Percentiles rank a stretch among this genome's conserved stretches.
Evolutionary conservation across 2,113 vertebrate genomes (phyloP).

Genomic region (Puntigrus tetrazona): DNA sequence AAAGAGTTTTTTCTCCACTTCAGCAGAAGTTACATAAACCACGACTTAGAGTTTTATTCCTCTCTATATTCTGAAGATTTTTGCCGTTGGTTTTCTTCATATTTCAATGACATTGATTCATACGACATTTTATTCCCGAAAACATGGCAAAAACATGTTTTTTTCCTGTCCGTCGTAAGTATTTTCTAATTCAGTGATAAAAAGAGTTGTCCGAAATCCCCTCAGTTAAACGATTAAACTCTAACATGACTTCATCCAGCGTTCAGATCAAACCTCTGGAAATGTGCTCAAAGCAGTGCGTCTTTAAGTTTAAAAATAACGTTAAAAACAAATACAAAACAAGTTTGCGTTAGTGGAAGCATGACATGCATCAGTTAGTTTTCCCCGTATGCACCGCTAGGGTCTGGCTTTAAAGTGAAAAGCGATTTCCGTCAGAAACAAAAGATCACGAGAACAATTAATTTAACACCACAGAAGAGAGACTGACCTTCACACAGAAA

Average conservation of each 20-base stretch:
- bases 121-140: background rate
- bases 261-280: background rate
- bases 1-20: background rate
- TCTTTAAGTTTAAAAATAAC: background rate
- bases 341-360: background rate
- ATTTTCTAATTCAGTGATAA: background rate
- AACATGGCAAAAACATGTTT: background rate
- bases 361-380: background rate
- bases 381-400: background rate
- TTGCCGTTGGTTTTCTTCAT: background rate
- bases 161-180: background rate
- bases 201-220: background rate
- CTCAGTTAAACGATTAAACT: background rate
- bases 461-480: background rate
- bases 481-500: background rate
- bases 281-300: background rate
- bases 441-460: background rate
- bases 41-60: background rate
- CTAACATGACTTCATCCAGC: background rate
- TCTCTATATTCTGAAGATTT: background rate
- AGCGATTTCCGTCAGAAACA: background rate
- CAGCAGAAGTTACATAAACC: background rate
- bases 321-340: background rate
- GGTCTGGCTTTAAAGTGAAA: background rate
- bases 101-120: background rate